Conservation (phyloP, 2,888 invertebrate species). For the Macrophya annulata region DNA sequence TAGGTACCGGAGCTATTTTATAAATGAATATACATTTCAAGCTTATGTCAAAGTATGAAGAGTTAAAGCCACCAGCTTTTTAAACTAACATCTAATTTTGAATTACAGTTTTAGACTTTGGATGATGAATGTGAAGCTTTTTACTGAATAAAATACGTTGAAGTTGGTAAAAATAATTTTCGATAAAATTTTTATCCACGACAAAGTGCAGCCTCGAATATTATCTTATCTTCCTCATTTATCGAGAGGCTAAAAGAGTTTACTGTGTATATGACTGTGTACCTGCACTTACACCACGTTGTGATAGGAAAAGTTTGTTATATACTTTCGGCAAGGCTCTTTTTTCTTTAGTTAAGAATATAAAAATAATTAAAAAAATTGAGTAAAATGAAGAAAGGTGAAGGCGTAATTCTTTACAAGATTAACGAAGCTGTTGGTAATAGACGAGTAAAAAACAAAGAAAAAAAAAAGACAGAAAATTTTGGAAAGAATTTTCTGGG, state of each 20-base stretch:
- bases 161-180: neutral
- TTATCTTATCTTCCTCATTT: conserved; percentile 23
- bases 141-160: neutral
- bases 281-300: neutral
- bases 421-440: conserved; percentile 10
- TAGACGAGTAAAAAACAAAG: neutral
- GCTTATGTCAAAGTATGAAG: neutral
- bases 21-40: neutral
- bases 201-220: neutral
- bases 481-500: neutral
- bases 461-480: neutral
- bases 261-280: neutral
- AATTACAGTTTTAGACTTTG: neutral
- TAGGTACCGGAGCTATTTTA: neutral
- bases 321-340: neutral
- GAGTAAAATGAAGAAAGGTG: conserved; percentile 12
- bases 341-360: neutral
- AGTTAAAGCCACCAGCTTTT: neutral
- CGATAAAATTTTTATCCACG: neutral
- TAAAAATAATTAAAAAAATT: neutral
- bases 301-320: conserved; percentile 24
- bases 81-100: neutral
- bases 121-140: neutral
- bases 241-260: neutral
- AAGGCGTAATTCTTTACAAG: conserved; percentile 1